Evolutionary conservation across 2,113 vertebrate species (phyloP), one percentile per base, ranked within the genome.

Genomic region (Calypte anna): DNA sequence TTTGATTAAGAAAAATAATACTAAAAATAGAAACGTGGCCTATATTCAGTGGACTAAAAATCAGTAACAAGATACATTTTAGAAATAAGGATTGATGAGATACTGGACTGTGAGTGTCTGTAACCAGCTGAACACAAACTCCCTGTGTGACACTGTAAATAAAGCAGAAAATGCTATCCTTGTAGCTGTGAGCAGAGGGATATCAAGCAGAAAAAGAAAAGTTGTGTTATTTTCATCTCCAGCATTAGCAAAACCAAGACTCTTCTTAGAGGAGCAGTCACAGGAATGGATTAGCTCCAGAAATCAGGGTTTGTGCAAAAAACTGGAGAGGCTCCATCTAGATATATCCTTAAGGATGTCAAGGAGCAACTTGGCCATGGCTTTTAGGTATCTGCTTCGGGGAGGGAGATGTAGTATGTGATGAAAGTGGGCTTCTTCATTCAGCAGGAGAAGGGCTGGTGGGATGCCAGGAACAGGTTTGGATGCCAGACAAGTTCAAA

Each of bases 181-280:
- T 58, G 33, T 33, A 46, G n/a, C 69, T 36, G 30, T 4, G 44
- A 86, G 72, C 36, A 50, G 54, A 28, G 55, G 31, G 82, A 66
- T 73, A 66, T 58, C 50, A 55, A 55, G 74, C 58, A 85, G 68
- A 36, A 87, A 19, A 72, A 92, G 55, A 70, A 84, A 88, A 30
- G 63, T 67, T 58, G 51, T 58, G 28, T 90, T 70, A 51, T 87
- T 88, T 91, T 70, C 22, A 17, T 36, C 58, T 51, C 36, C 25
- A 27, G 28, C 20, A 21, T 77, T 79, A 94, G 30, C 74, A 92
- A 93, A 94, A 43, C 55, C 36, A 92, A 93, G 93, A 38, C 55
- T n/a, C 58, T 72, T 83, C 74, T 76, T 53, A 23, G 51, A 93
- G 54, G 58, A 95, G n/a, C 38, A 75, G 85, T 67, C 83, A 78